Evolutionary conservation across 2,888 invertebrate species (phyloP).

Genomic region (Acanthococcus lagerstroemiae): DNA sequence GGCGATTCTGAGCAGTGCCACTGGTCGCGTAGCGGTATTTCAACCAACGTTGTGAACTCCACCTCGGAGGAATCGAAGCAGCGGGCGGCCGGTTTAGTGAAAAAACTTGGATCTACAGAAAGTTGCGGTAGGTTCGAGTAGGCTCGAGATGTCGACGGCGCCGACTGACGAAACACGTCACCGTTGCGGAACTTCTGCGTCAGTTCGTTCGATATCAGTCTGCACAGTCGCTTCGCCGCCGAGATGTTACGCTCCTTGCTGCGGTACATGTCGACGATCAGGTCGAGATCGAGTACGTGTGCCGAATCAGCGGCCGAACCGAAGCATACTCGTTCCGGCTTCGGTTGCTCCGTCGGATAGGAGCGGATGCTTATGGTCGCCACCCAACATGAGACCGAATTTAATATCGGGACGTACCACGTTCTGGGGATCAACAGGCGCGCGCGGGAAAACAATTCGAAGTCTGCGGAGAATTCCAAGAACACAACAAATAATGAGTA

Average conservation of each 20-base stretch:
- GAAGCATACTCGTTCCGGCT: not conserved
- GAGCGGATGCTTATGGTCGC: not conserved
- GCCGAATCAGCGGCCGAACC: not conserved
- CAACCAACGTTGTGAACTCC: conserved; percentile 12
- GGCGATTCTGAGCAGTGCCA: conserved; percentile 4
- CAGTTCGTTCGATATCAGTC: conserved; percentile 6
- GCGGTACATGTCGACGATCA: not conserved
- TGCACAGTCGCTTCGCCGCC: not conserved
- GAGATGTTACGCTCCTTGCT: not conserved
- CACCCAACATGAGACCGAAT: not conserved
- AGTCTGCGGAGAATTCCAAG: not conserved
- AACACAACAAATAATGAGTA: not conserved
- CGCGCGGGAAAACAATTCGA: not conserved
- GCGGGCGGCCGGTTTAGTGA: no score
- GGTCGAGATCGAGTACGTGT: not conserved
- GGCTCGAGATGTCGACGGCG: not conserved
- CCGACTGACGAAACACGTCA: not conserved
- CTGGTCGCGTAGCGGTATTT: not conserved
- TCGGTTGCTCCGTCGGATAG: not conserved
- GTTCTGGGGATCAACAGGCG: not conserved
- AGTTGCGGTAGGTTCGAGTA: not conserved
- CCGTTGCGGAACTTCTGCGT: conserved; percentile 1
- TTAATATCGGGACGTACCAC: not conserved
- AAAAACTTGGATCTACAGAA: no score
- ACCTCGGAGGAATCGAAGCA: conserved; percentile 20